Evolutionary conservation across 2,113 vertebrate species (phyloP), one percentile per base, ranked within the genome.

Genomic region (Rhabdomys dilectus): DNA sequence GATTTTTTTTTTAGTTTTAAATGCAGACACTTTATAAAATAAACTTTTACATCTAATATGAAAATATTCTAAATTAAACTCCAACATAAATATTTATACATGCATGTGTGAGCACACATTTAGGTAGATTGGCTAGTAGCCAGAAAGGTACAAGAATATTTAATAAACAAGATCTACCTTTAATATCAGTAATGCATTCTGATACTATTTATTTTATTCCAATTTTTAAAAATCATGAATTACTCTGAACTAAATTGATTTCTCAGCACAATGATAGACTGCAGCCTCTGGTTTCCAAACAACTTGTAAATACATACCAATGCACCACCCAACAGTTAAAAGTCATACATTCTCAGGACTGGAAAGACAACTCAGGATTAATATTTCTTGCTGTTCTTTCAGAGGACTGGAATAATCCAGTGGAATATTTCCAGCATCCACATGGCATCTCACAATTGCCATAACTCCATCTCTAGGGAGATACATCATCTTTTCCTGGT

Each of bases 231-330:
- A 92, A 80, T 53, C 22, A 21, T 29, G 17, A 87, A 15, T 77
- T 89, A 42, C 19, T 70, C 68, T 45, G 58, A 89, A 92, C 66
- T 84, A 81, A 87, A 94, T 29, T 73, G n/a, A 84, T 48, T 81
- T 92, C 66, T 90, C 66, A 90, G 36, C 29, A 51, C 66, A 87
- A 62, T 73, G 56, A 93, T 51, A 39, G 3, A 84, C 34, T 62
- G 17, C 51, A 34, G 56, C 7, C 26, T 48, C 48, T 3, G 36
- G 36, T 78, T 76, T 88, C 62, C 21, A 51, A 91, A 75, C 39
- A 92, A 68, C 58, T 94, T 88, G 60, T 16, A 93, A 92, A 91
- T 87, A 94, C 26, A 85, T 45, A 60, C 5, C 12, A 84, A 29
- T 51, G 31, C 29, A 84, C 31, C 7, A 58, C 26, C 75, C n/a